These are phyloP conservation scores for Probaryconus sp. DNA, from an alignment of 1,140 invertebrate species.

Conservation along the genomic window DNA sequence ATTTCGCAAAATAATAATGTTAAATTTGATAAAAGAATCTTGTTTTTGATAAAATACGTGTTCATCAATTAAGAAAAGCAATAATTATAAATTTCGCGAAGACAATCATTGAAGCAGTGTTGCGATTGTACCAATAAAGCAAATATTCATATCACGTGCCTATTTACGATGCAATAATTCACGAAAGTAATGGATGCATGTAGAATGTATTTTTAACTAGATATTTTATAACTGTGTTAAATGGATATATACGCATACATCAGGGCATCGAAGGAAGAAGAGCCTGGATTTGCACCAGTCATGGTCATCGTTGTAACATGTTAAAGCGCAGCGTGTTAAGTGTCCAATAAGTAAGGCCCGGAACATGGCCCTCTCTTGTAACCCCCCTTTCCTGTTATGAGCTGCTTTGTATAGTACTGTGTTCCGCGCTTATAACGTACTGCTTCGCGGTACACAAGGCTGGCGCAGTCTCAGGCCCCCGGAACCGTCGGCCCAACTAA, in stretches of 20 bases:
- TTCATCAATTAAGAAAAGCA: constrained; percentile 22
- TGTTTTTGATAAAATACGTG: too few relatives aligned
- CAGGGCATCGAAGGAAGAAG: neutral
- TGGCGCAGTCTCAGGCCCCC: too few relatives aligned
- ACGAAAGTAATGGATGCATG: constrained; percentile 33
- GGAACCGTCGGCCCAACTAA: constrained; percentile 28
- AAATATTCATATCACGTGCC: constrained; percentile 46
- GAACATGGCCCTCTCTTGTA: constrained; percentile 66
- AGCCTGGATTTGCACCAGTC: constrained; percentile 1
- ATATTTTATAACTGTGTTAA: constrained; percentile 55
- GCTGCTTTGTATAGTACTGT: constrained; percentile 71
- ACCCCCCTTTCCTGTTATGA: too few relatives aligned
- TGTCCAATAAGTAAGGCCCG: constrained; percentile 75
- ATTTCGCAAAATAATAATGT: too few relatives aligned
- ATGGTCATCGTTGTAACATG: constrained; percentile 31
- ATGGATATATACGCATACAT: constrained; percentile 6
- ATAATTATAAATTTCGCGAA: constrained; percentile 50
- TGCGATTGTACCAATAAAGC: constrained; percentile 50
- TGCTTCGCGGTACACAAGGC: constrained; percentile 37
- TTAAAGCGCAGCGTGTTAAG: constrained; percentile 72
- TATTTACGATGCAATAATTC: constrained; percentile 54
- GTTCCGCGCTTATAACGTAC: constrained; percentile 62
- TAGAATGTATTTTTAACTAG: constrained; percentile 33
- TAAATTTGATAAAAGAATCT: too few relatives aligned
- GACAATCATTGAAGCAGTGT: constrained; percentile 35